These are phyloP conservation scores for Cathartes aura DNA, from an alignment of 2,113 vertebrate genomes.

Conservation along the genomic window DNA sequence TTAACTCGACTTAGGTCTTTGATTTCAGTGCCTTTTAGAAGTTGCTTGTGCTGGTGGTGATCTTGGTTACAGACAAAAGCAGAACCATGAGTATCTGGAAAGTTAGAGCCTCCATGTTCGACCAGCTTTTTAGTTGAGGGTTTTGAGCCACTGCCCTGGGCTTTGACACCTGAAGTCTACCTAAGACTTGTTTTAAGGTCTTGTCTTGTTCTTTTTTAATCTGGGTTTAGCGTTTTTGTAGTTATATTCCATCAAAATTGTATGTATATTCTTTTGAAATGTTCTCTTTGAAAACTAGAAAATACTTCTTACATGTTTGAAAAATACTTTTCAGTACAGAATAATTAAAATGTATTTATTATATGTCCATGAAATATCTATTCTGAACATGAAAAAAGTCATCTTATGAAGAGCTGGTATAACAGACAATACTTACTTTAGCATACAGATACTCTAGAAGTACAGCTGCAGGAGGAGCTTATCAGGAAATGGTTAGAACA, in stretches of 20 bases:
- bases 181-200: not conserved
- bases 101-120: not conserved
- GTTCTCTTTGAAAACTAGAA: not conserved
- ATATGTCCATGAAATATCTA: not conserved
- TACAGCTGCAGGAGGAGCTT: not conserved
- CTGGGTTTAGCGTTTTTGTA: not conserved
- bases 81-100: not conserved
- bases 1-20: not conserved
- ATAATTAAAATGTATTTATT: not conserved
- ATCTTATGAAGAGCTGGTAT: not conserved
- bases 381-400: not conserved
- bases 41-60: not conserved
- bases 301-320: not conserved
- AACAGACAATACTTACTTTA: not conserved
- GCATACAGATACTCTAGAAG: not conserved
- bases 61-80: not conserved
- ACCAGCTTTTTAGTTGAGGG: not conserved
- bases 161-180: not conserved
- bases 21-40: not conserved
- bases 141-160: not conserved
- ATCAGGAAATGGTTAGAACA: not conserved
- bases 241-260: not conserved
- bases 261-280: not conserved
- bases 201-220: not conserved
- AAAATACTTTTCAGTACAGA: not conserved